Conservation (phyloP, 1,140 invertebrate genomes). For the Tetramorium simillimum region DNA sequence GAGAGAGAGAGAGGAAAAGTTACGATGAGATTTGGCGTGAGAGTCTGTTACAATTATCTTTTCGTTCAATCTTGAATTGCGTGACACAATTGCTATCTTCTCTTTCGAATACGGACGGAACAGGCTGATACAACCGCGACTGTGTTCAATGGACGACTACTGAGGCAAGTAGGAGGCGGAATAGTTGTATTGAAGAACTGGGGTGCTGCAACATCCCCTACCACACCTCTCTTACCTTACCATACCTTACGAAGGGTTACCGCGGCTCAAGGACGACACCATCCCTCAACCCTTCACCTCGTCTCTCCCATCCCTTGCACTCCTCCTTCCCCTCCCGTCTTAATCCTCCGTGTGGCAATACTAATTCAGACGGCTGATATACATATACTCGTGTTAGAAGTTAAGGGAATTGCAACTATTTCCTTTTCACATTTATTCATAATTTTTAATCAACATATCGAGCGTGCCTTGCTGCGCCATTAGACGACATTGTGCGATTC, state of each 20-base stretch:
- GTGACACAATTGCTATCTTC: neutral
- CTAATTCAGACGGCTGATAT: conserved; percentile 24
- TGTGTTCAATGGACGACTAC: conserved; percentile 74
- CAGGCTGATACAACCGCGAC: conserved; percentile 64
- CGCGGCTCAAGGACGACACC: conserved; percentile 69
- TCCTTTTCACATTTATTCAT: neutral
- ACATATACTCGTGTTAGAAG: neutral
- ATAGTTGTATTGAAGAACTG: conserved; percentile 64
- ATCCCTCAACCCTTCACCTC: conserved; percentile 24
- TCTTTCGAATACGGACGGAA: conserved; percentile 2
- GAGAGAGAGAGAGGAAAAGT: neutral
- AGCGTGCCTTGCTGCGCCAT: neutral
- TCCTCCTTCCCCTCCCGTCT: neutral
- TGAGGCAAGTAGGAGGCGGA: conserved; percentile 58
- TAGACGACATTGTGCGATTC: neutral
- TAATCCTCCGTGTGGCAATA: neutral
- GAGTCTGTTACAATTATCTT: neutral
- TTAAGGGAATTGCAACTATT: neutral
- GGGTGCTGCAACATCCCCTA: conserved; percentile 71
- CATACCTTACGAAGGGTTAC: conserved; percentile 31
- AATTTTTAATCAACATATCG: conserved; percentile 18
- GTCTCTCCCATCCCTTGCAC: neutral
- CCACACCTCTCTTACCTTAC: conserved; percentile 38
- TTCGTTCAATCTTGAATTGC: conserved; percentile 13
- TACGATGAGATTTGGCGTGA: neutral